Conservation (phyloP, 2,113 vertebrate genomes). For the Bos indicus region DNA sequence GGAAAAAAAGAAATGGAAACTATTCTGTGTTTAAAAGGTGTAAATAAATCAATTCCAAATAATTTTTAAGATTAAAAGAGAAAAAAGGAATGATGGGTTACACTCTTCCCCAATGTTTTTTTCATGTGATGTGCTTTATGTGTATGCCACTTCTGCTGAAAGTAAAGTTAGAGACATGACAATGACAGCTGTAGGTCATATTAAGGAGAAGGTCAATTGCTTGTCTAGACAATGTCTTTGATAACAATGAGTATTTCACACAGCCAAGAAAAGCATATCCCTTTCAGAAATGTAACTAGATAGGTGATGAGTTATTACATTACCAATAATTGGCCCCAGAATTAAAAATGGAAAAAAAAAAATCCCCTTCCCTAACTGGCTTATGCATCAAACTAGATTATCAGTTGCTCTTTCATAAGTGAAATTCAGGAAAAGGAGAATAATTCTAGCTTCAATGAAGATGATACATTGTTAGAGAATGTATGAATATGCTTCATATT, state of each 20-base stretch:
- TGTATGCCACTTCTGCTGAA: neutral
- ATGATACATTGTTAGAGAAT: neutral
- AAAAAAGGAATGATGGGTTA: neutral
- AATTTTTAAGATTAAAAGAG: neutral
- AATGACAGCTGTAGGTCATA: conserved; percentile 49
- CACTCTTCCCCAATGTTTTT: neutral
- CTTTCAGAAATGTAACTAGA: conserved; percentile 61
- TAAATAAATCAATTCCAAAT: neutral
- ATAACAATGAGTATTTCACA: conserved; percentile 64
- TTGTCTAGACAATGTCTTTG: conserved; percentile 72
- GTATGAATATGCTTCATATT: neutral
- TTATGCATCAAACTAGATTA: neutral
- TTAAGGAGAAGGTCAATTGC: conserved; percentile 52
- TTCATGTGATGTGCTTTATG: neutral
- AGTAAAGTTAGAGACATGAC: conserved; percentile 15
- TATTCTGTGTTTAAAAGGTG: neutral
- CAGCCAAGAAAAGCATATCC: conserved; percentile 33
- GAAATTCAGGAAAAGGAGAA: conserved; percentile 7
- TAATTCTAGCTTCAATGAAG: conserved; percentile 35
- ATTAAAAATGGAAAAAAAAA: conserved; percentile 27
- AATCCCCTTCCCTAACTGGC: conserved; percentile 4
- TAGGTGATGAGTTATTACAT: conserved; percentile 46
- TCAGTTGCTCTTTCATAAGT: neutral
- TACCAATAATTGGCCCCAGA: conserved; percentile 66
- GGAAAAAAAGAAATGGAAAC: neutral